phyloP scores from a whole-genome alignment of 2,113 vertebrate species.

The Carollia perspicillata region DNA sequence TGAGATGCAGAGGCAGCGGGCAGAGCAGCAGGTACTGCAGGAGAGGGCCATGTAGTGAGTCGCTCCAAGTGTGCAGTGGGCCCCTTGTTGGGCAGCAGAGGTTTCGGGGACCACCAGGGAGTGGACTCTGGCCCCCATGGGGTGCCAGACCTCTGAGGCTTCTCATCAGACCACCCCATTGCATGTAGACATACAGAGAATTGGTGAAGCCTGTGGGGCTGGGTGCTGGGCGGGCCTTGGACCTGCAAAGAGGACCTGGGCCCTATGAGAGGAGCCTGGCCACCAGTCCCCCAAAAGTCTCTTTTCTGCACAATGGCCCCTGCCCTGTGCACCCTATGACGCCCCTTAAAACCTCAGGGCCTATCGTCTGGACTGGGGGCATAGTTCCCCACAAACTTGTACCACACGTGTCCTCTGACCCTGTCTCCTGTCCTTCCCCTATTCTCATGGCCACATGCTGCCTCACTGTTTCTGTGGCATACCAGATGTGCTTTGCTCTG shows the following conservation, averaged over 20 bases:
- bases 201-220: background rate
- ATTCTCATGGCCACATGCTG: background rate
- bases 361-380: background rate
- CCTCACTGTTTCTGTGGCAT: background rate
- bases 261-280: background rate
- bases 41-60: background rate
- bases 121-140: background rate
- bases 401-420: background rate
- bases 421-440: background rate
- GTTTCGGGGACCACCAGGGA: background rate
- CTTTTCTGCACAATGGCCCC: background rate
- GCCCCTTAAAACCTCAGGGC: background rate
- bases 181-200: no score
- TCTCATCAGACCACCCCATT: accelerated
- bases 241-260: background rate
- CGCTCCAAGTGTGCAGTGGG: accelerated
- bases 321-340: no score
- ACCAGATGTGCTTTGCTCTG: background rate
- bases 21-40: background rate
- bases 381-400: no score
- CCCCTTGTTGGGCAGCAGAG: background rate
- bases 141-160: background rate
- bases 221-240: accelerated
- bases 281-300: background rate
- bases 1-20: slow-evolving; percentile 70